phyloP scores from a whole-genome alignment of 2,113 vertebrate genomes.

The Antechinus flavipes region DNA sequence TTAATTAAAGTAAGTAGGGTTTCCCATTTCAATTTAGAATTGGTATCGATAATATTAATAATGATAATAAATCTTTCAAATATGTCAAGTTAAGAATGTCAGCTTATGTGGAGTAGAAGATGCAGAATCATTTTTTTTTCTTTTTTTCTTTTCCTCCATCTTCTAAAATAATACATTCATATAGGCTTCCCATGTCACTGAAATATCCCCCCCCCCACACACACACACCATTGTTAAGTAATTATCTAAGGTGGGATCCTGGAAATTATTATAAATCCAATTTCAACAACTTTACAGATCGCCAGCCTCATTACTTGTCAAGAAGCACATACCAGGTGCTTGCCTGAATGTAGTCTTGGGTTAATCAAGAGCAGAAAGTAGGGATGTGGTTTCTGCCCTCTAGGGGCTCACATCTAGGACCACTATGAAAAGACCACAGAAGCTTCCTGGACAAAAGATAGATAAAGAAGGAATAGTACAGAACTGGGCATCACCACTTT shows the following conservation, averaged over 20 bases:
- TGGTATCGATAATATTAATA: neutral
- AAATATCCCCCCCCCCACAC: neutral
- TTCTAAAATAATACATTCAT: neutral
- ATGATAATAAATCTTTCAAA: neutral
- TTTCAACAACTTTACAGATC: neutral
- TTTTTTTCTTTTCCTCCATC: neutral
- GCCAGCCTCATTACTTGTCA: neutral
- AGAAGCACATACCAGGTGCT: neutral
- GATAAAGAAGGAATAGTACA: neutral
- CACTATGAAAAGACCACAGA: neutral
- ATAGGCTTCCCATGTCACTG: neutral
- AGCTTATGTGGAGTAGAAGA: neutral
- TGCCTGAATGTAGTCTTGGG: neutral
- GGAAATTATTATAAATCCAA: neutral
- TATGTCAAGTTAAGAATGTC: neutral
- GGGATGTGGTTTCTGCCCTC: neutral
- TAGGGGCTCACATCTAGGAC: neutral
- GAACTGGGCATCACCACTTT: neutral
- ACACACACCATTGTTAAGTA: neutral
- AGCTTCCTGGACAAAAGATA: neutral
- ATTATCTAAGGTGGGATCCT: neutral
- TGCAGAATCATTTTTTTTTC: neutral
- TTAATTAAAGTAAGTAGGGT: neutral
- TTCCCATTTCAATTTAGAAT: conserved; percentile 18
- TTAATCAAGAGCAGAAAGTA: neutral